Evolutionary conservation across 2,888 invertebrate genomes (phyloP).

Genomic region (Mesochorus sp.): DNA sequence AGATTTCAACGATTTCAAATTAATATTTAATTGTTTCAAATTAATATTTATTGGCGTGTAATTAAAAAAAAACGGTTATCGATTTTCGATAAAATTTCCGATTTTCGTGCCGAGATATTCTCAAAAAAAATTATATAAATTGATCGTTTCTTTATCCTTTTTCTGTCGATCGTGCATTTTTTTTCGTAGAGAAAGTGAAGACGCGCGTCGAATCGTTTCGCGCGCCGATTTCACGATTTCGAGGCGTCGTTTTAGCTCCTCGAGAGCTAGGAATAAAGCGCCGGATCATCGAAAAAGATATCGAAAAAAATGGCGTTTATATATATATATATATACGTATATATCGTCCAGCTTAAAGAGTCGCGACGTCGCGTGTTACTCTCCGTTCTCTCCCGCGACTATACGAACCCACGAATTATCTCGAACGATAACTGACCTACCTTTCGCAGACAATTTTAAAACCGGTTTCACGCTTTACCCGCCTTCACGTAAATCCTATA

Average conservation of each 20-base stretch:
- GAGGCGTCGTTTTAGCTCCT: conserved; percentile 51
- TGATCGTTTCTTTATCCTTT: neutral
- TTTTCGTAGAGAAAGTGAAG: neutral
- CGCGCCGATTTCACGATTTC: conserved; percentile 39
- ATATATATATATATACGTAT: neutral
- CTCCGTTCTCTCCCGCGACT: conserved; percentile 12
- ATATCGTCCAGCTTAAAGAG: conserved; percentile 10
- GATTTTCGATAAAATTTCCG: neutral
- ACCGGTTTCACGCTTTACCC: conserved; percentile 59
- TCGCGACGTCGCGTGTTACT: conserved; percentile 8
- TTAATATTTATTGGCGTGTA: neutral
- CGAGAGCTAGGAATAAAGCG: conserved; percentile 36
- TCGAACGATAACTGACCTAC: conserved; percentile 66
- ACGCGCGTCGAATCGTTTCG: neutral
- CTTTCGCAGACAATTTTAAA: conserved; percentile 62
- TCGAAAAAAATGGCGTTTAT: neutral
- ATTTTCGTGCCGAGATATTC: neutral
- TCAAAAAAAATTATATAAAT: too few species aligned
- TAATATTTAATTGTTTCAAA: too few species aligned
- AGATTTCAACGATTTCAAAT: neutral
- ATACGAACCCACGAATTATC: conserved; percentile 60
- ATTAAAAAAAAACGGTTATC: neutral
- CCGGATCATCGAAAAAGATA: conserved; percentile 23
- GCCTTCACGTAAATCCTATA: conserved; percentile 15
- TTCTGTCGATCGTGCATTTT: neutral